Base-by-base conservation (phyloP, 2,113 vertebrate genomes). In the Garra rufa region DNA sequence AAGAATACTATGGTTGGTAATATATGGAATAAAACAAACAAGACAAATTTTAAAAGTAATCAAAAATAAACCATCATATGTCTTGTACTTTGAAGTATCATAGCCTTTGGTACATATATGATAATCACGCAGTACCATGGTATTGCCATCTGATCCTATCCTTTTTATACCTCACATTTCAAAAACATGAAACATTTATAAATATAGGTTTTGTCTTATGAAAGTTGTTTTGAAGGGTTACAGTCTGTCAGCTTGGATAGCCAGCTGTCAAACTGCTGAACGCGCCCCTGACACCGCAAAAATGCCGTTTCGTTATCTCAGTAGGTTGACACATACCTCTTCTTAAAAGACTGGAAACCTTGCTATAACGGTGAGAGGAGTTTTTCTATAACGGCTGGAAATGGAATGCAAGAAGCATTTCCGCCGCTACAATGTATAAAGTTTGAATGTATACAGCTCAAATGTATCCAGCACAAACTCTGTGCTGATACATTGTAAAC, bases 391-490 rank as follows among this genome's bases (percentile, higher is more conserved):
- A 82, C 80, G 46, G 65, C 9, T 65, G 15, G 1, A 28, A 65
- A 48, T 19, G 43, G 43, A 80, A 67, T 30, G 15, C 1, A 11
- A 81, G 61, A 52, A 52, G 19, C 80, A 82, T 70, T 70, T 71
- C 80, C 65, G 65, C 65, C 17, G 65, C 28, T 55, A 17, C 21
- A 41, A 11, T 26, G 65, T 82, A 55, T 82, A 46, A 70, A 81
- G 63, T 81, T 81, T 46, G 38, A 55, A 55, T 69, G 79, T 38
- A 70, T 5, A 44, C 63, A 41, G 34, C 15, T 77, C 28, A 13
- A 41, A 41, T 59, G 52, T n/a, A 77, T 59, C 74, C 26, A 50
- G 15, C 4, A 75, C n/a, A 19, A 82, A 41, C 65, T 67, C 63
- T 1, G 19, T 44, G 65, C 17, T 1, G 46, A n/a, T 52, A 11